Evolutionary conservation across 1,140 invertebrate species (phyloP).

Genomic region (Phenacoccus solenopsis): DNA sequence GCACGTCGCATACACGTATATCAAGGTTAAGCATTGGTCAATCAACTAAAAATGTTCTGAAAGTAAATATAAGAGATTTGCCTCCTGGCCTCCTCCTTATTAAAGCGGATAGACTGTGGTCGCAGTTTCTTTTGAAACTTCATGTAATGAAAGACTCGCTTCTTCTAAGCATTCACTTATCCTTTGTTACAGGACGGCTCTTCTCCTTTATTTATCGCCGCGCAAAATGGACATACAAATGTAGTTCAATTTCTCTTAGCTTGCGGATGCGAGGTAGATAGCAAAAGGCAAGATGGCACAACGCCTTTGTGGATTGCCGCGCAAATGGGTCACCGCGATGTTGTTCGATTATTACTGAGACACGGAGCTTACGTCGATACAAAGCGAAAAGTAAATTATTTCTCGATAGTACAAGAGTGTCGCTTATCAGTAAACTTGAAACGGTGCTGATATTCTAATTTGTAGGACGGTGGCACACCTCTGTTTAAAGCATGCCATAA

Average conservation of each 20-base stretch:
- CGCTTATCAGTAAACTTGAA: no score
- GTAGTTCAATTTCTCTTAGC: conserved; percentile 54
- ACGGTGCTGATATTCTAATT: neutral
- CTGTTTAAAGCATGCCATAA: conserved; percentile 89
- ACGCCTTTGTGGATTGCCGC: conserved; percentile 85
- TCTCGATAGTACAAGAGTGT: no score
- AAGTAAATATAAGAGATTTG: no score
- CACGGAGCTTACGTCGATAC: conserved; percentile 66
- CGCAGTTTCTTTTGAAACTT: no score
- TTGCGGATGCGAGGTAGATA: conserved; percentile 55
- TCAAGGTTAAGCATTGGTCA: no score
- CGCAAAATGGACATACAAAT: conserved; percentile 75
- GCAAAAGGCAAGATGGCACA: conserved; percentile 61
- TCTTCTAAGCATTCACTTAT: no score
- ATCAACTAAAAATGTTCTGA: no score
- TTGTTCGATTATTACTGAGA: conserved; percentile 61
- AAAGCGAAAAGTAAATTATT: conserved; percentile 37
- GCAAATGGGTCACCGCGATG: conserved; percentile 80
- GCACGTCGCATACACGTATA: no score
- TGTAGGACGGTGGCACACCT: conserved; percentile 74
- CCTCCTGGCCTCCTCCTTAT: no score
- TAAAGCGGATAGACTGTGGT: no score
- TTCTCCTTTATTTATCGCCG: conserved; percentile 76
- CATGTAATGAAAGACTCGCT: no score
- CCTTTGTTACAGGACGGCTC: conserved; percentile 58